Conservation (phyloP, 2,888 invertebrate genomes). For the Drosophila paracracens region DNA sequence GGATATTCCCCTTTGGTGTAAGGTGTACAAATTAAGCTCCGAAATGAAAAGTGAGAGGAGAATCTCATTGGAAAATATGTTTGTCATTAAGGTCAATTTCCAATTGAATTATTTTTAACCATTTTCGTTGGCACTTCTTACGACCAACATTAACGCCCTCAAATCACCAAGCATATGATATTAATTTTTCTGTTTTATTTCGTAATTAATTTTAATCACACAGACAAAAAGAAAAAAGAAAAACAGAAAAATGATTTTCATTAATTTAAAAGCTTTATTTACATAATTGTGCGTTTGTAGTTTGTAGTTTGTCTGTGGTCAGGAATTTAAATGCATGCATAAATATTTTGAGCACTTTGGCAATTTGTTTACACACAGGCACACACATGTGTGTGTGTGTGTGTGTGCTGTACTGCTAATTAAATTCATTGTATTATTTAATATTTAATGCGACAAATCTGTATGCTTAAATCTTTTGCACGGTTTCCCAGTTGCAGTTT, state of each 20-base stretch:
- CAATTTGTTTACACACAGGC: constrained; percentile 15
- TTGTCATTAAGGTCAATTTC: constrained; percentile 8
- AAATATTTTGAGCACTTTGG: constrained; percentile 28
- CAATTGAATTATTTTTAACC: constrained; percentile 27
- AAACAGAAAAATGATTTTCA: not conserved
- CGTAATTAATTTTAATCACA: not conserved
- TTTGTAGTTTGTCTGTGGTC: constrained; percentile 20
- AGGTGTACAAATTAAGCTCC: constrained; percentile 30
- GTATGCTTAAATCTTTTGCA: constrained; percentile 34
- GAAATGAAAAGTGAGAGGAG: constrained; percentile 10
- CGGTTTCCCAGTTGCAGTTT: constrained; percentile 14
- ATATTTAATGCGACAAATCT: constrained; percentile 58
- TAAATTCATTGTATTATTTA: constrained; percentile 59
- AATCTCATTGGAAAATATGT: constrained; percentile 15
- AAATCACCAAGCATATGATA: not conserved
- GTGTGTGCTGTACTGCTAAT: constrained; percentile 44
- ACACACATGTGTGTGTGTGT: not conserved
- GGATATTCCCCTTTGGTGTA: constrained; percentile 20
- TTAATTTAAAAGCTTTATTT: constrained; percentile 1
- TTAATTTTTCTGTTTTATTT: not conserved
- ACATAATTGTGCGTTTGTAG: constrained; percentile 1
- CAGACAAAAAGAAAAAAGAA: too few relatives aligned
- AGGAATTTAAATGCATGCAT: constrained; percentile 29
- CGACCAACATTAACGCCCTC: not conserved
- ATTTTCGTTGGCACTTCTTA: not conserved